These are phyloP conservation scores for Epinotia nisella DNA, from an alignment of 2,888 invertebrate species.

Conservation along the genomic window DNA sequence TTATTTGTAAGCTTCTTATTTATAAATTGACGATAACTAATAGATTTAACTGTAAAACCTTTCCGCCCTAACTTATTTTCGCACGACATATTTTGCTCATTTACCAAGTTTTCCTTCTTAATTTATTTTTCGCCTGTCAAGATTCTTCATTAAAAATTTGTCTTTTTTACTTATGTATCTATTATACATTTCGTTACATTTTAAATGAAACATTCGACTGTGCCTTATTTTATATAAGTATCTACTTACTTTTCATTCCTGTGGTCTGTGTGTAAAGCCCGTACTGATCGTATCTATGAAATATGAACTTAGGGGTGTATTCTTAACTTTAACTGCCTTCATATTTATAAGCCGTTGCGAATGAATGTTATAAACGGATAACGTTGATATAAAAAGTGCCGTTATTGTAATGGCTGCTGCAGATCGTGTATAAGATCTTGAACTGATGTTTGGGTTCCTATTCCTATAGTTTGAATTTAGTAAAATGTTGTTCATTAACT, in stretches of 20 bases:
- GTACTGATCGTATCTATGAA: slow-evolving; percentile 31
- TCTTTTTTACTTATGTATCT: slow-evolving; percentile 56
- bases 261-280: slow-evolving; percentile 12
- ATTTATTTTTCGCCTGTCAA: slow-evolving; percentile 55
- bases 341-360: slow-evolving; percentile 41
- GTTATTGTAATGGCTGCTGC: slow-evolving; percentile 39
- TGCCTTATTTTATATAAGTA: slow-evolving; percentile 26
- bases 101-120: slow-evolving; percentile 52
- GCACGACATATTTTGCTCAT: slow-evolving; percentile 54
- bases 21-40: slow-evolving; percentile 76
- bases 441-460: slow-evolving; percentile 82
- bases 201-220: slow-evolving; percentile 27
- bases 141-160: slow-evolving; percentile 51
- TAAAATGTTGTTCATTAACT: slow-evolving; percentile 59
- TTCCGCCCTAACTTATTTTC: slow-evolving; percentile 37
- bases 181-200: slow-evolving; percentile 39
- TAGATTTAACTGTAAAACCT: slow-evolving; percentile 66
- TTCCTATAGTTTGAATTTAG: slow-evolving; percentile 80
- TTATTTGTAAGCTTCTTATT: slow-evolving; percentile 81
- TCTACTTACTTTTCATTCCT: slow-evolving; percentile 23
- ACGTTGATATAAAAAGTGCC: slow-evolving; percentile 31
- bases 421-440: slow-evolving; percentile 67
- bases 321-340: slow-evolving; percentile 36
- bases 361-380: slow-evolving; percentile 23
- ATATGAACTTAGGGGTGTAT: slow-evolving; percentile 38